phyloP scores from a whole-genome alignment of 2,113 vertebrate species.

The Pagrus major region DNA sequence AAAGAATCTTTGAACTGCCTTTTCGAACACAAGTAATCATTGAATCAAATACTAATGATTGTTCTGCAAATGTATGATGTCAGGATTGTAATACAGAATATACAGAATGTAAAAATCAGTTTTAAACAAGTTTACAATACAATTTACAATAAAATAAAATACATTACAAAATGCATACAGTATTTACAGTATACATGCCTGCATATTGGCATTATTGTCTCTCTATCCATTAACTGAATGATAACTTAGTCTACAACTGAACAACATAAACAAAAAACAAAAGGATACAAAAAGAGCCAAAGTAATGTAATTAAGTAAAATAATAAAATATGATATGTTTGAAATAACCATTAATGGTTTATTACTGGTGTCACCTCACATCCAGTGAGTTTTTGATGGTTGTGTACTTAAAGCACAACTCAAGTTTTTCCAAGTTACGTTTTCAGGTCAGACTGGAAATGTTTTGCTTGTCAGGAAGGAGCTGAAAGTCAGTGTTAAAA shows the following conservation, averaged over 20 bases:
- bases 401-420: conserved; percentile 2
- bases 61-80: conserved; percentile 25
- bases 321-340: background rate
- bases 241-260: conserved; percentile 22
- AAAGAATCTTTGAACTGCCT: background rate
- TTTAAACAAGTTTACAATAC: conserved; percentile 23
- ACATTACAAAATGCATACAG: conserved; percentile 10
- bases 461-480: conserved; percentile 72
- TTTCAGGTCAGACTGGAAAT: conserved; percentile 60
- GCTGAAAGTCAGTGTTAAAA: conserved; percentile 77
- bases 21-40: background rate
- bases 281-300: background rate
- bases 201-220: conserved; percentile 13
- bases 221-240: conserved; percentile 34
- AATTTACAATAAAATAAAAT: conserved; percentile 35
- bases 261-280: background rate
- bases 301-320: background rate
- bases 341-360: background rate
- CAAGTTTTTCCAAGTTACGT: background rate
- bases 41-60: conserved; percentile 29
- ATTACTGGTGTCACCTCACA: background rate
- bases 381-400: background rate
- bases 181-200: conserved; percentile 41
- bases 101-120: conserved; percentile 28
- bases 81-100: conserved; percentile 17